Evolutionary conservation across 2,113 vertebrate species (phyloP), one percentile per base, ranked within the genome.

Genomic region (Gobiocypris rarus): DNA sequence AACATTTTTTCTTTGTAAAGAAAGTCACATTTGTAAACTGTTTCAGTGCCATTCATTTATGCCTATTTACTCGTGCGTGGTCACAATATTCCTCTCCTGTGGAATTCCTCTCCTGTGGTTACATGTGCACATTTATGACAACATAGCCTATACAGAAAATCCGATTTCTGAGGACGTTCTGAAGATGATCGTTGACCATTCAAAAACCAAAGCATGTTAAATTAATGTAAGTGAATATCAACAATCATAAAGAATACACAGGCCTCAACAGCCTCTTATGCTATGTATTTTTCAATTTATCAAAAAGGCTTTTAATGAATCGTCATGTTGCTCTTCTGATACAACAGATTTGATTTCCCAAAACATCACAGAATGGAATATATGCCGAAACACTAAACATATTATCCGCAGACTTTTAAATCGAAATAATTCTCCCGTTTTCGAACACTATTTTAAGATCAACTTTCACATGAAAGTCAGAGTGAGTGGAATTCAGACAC

Each of bases 21-120:
- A n/a, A n/a, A n/a, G n/a, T n/a, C n/a, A 71, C 67, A 71, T 43
- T 67, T 43, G 67, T 2, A 71, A 71, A 14, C 34, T 71, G 67
- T 38, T 69, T 69, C 8, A 5, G 38, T 67, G 28, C 34, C 28
- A 67, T 65, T 63, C 1, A 7, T 65, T 38, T 38, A 38, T 19
- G 15, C 13, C 59, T 63, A 28, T 34, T 67, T 67, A 7, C 14
- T 31, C 7, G 28, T 67, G 7, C 28, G 15, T 19, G 28, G 2
- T 65, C 15, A 28, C 28, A 19, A 9, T 34, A 34, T 31, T 65
- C 15, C 9, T 17, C 28, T 31, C 2, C 1, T 34, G 5, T 31
- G n/a, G n/a, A n/a, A n/a, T n/a, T n/a, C n/a, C n/a, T n/a, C n/a
- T n/a, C n/a, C n/a, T n/a, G n/a, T n/a, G 13, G 2, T 65, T 31